These are phyloP conservation scores for Leptarthrus brevirostris DNA, from an alignment of 2,888 invertebrate species.

Conservation along the genomic window DNA sequence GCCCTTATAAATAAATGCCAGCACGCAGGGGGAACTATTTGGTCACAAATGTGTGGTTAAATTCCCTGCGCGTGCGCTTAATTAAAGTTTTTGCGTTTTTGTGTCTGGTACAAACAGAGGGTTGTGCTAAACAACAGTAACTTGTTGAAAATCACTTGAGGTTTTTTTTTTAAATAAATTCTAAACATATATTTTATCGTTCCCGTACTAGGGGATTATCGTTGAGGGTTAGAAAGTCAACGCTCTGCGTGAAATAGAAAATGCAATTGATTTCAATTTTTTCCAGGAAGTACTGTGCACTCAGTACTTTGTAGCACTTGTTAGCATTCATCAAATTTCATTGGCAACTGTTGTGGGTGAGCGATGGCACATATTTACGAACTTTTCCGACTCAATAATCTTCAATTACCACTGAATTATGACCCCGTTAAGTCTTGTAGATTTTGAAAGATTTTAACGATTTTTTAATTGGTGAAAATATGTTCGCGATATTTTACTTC, in stretches of 20 bases:
- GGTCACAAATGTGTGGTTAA: conserved; percentile 6
- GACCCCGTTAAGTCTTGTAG: conserved; percentile 7
- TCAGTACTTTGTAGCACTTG: conserved; percentile 23
- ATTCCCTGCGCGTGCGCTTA: conserved; percentile 39
- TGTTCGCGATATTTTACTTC: background rate
- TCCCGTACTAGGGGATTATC: background rate
- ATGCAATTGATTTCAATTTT: conserved; percentile 21
- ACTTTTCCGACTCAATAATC: background rate
- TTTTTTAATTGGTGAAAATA: conserved; percentile 18
- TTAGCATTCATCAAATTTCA: conserved; percentile 35
- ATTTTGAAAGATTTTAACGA: conserved; percentile 39
- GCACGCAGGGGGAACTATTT: conserved; percentile 15
- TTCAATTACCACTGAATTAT: conserved; percentile 3
- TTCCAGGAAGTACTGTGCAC: conserved; percentile 15
- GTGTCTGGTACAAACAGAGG: background rate
- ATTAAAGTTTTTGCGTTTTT: conserved; percentile 39
- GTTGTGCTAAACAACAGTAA: conserved; percentile 1
- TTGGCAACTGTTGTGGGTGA: conserved; percentile 19
- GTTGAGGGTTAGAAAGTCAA: conserved; percentile 33
- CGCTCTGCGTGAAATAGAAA: conserved; percentile 28
- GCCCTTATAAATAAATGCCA: background rate
- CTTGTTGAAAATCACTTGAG: conserved; percentile 26
- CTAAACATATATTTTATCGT: conserved; percentile 1
- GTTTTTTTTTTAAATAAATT: conserved; percentile 7
- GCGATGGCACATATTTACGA: background rate